phyloP scores from a whole-genome alignment of 2,797 vertebrate species.

The Apogon hyalosoma region DNA sequence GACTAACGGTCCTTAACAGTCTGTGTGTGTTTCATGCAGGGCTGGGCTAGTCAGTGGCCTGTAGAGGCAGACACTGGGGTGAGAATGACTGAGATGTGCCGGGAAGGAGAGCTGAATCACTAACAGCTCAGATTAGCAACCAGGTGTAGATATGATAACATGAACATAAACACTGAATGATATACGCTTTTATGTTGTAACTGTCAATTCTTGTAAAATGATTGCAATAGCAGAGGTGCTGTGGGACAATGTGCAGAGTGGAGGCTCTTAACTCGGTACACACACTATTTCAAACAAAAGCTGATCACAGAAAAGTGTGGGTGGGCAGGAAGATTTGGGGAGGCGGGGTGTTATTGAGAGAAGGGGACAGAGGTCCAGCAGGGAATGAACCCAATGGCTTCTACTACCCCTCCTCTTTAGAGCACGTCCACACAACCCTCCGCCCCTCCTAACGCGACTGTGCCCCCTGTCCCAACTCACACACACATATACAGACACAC shows the following conservation, averaged over 20 bases:
- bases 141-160: conserved; percentile 41
- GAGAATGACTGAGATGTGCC: conserved; percentile 71
- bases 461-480: conserved; percentile 41
- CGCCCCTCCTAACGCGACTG: conserved; percentile 37
- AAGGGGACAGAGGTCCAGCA: conserved; percentile 64
- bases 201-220: background rate
- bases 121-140: conserved; percentile 56
- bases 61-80: conserved; percentile 76
- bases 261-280: conserved; percentile 23
- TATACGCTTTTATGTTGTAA: background rate
- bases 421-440: conserved; percentile 39
- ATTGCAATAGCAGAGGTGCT: conserved; percentile 9
- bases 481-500: conserved; percentile 18
- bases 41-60: conserved; percentile 63
- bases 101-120: conserved; percentile 73
- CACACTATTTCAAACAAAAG: conserved; percentile 54
- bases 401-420: conserved; percentile 57
- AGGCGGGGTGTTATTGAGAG: conserved; percentile 54
- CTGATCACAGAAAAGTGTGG: conserved; percentile 52
- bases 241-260: background rate
- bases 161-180: conserved; percentile 26
- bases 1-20: conserved; percentile 68
- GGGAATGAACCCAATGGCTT: conserved; percentile 73
- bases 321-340: conserved; percentile 55
- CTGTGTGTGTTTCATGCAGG: conserved; percentile 35